These are phyloP conservation scores for Apis mellifera DNA, from an alignment of 1,140 invertebrate genomes.

Conservation along the genomic window Amel_HAv3.1 CM009935.2:11350501-11351000, in stretches of 20 bases:
- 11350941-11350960: neutral
- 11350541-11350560: slow-evolving; percentile 1
- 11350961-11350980: neutral
- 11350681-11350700: neutral
- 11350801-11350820: slow-evolving; percentile 27
- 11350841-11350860: slow-evolving; percentile 12
- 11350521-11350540: slow-evolving; percentile 2
- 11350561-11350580: neutral
- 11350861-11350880: neutral
- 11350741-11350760: neutral
- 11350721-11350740: neutral
- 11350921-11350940: neutral
- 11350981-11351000: neutral
- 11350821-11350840: slow-evolving; percentile 10
- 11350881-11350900: neutral
- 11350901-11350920: slow-evolving; percentile 15
- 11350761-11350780: slow-evolving; percentile 15
- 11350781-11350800: slow-evolving; percentile 1
- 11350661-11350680: neutral
- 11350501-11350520: slow-evolving; percentile 34
- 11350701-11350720: slow-evolving; percentile 13
- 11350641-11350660: neutral
- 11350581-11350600: neutral
- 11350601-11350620: slow-evolving; percentile 1
- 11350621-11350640: neutral